Percentiles rank a stretch among this genome's conserved stretches.
Conservation (phyloP, 1,140 invertebrate species). For the Orchesella cincta region DNA sequence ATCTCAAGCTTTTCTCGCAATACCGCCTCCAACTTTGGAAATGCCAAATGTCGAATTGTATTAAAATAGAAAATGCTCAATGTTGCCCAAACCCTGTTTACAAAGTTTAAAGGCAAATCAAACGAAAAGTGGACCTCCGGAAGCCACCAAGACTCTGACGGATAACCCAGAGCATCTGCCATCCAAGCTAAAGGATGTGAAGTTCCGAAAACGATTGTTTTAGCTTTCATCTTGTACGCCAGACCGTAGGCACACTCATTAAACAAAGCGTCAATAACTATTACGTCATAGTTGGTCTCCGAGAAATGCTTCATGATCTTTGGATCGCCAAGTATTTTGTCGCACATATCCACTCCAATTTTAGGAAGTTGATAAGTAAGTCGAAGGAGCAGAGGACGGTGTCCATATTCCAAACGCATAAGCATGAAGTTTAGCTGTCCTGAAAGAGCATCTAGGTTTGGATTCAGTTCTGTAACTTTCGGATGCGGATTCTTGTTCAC, state of each 20-base stretch:
- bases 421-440: background rate
- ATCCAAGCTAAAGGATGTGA: slow-evolving; percentile 8
- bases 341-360: slow-evolving; percentile 13
- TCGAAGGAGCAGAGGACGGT: background rate
- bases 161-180: slow-evolving; percentile 34
- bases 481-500: slow-evolving; percentile 23
- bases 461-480: slow-evolving; percentile 36
- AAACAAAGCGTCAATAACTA: slow-evolving; percentile 53
- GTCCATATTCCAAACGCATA: background rate
- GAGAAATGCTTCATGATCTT: slow-evolving; percentile 12
- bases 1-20: slow-evolving; percentile 28
- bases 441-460: background rate
- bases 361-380: background rate
- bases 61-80: slow-evolving; percentile 29
- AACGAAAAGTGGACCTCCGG: slow-evolving; percentile 33
- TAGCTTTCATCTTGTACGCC: slow-evolving; percentile 27
- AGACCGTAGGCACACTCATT: slow-evolving; percentile 50
- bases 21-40: slow-evolving; percentile 33
- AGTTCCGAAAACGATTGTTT: slow-evolving; percentile 30
- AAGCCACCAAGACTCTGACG: slow-evolving; percentile 29
- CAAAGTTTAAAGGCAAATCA: slow-evolving; percentile 35
- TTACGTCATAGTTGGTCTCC: slow-evolving; percentile 51
- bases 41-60: slow-evolving; percentile 19
- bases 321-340: slow-evolving; percentile 12
- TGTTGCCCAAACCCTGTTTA: background rate